Conservation (phyloP, 2,888 invertebrate genomes). For the Xestia sexstrigata region DNA sequence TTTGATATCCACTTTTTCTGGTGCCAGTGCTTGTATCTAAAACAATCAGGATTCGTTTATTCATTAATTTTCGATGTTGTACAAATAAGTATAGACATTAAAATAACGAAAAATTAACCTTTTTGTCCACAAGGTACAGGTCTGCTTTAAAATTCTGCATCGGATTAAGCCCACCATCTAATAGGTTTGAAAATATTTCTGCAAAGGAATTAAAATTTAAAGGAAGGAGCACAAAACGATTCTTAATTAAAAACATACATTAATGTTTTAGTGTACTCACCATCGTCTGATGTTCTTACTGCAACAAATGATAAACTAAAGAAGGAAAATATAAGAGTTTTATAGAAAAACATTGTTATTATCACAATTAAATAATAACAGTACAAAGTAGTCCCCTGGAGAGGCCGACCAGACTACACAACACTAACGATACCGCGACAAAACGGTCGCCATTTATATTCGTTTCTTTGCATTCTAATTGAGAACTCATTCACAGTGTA, state of each 20-base stretch:
- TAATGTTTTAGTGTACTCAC: conserved; percentile 33
- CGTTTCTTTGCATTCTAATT: conserved; percentile 49
- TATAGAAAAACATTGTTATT: conserved; percentile 43
- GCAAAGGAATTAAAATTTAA: conserved; percentile 33
- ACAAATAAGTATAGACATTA: not conserved
- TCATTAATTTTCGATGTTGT: not conserved
- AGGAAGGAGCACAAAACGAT: not conserved
- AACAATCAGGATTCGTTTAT: conserved; percentile 18
- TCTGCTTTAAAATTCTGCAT: conserved; percentile 39
- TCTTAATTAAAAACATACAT: too few species aligned
- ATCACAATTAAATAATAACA: conserved; percentile 17
- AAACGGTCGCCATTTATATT: conserved; percentile 42
- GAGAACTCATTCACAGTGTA: conserved; percentile 39
- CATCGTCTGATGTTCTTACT: conserved; percentile 46
- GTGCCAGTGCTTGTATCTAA: conserved; percentile 32
- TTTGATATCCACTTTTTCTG: conserved; percentile 66
- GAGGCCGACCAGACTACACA: conserved; percentile 24
- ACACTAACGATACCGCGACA: conserved; percentile 54
- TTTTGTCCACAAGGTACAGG: conserved; percentile 29
- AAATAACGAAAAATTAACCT: conserved; percentile 27
- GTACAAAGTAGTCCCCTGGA: conserved; percentile 28
- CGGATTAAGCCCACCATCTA: conserved; percentile 28
- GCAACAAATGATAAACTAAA: conserved; percentile 32
- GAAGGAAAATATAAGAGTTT: conserved; percentile 25
- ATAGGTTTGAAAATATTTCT: conserved; percentile 46